Conservation (phyloP, 2,113 vertebrate genomes). For the Edolisoma coerulescens region DNA sequence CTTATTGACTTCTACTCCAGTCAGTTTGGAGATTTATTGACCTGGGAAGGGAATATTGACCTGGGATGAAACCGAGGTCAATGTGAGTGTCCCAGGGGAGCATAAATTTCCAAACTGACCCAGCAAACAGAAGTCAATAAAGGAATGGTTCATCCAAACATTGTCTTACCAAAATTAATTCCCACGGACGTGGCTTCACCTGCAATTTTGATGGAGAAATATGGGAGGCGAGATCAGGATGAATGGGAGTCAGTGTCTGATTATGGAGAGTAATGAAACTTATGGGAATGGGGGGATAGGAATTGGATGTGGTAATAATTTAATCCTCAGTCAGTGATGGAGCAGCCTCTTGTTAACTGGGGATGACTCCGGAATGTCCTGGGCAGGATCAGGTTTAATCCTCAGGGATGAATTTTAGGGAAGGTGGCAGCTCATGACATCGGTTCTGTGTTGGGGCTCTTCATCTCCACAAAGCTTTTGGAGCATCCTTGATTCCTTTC, state of each 20-base stretch:
- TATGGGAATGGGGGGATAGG: neutral
- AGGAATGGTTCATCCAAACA: conserved; percentile 69
- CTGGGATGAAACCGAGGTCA: conserved; percentile 66
- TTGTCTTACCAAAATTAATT: conserved; percentile 72
- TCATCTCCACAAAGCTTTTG: neutral
- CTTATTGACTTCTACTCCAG: conserved; percentile 55
- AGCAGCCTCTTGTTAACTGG: neutral
- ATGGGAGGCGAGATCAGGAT: conserved; percentile 24
- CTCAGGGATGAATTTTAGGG: neutral
- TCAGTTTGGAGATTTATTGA: conserved; percentile 67
- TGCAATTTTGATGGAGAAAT: conserved; percentile 51
- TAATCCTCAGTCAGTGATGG: neutral
- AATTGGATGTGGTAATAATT: conserved; percentile 11
- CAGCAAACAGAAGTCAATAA: conserved; percentile 62
- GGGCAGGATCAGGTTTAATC: neutral
- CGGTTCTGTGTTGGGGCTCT: neutral
- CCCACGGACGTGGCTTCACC: conserved; percentile 29
- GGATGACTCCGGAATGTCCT: neutral
- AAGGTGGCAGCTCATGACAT: neutral
- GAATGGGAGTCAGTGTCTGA: conserved; percentile 21
- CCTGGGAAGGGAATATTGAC: conserved; percentile 59
- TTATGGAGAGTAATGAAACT: conserved; percentile 53
- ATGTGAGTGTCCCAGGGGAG: conserved; percentile 24
- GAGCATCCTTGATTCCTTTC: neutral
- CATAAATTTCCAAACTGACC: conserved; percentile 62